These are phyloP conservation scores for Tanytarsus gracilentus DNA, from an alignment of 2,888 invertebrate species.

Conservation along the genomic window DNA sequence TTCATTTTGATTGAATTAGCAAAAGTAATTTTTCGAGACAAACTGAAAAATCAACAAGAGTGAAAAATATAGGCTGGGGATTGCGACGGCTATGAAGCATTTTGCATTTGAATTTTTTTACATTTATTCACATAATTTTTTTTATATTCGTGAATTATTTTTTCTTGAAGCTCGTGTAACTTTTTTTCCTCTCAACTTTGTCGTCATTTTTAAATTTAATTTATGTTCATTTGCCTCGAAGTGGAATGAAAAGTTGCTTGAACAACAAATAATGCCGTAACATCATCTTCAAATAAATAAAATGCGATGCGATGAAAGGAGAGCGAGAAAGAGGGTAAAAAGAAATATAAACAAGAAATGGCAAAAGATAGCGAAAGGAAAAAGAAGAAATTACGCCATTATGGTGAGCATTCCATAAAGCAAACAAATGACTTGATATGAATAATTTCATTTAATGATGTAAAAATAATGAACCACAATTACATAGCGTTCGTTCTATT, in stretches of 20 bases:
- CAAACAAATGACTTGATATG: conserved; percentile 15
- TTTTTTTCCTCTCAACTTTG: no score
- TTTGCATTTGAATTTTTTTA: no score
- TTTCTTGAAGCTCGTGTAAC: no score
- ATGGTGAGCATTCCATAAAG: conserved; percentile 1
- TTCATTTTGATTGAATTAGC: no score
- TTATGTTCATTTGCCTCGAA: conserved; percentile 7
- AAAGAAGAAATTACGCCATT: background rate
- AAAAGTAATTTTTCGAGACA: no score
- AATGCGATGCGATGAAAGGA: background rate
- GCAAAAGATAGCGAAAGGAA: background rate
- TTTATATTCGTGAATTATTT: no score
- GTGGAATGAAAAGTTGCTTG: background rate
- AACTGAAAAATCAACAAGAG: no score
- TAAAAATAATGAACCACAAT: conserved; percentile 22
- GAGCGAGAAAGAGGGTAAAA: background rate
- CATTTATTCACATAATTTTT: no score
- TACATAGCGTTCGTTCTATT: conserved; percentile 3
- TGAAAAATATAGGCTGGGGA: no score
- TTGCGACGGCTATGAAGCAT: no score
- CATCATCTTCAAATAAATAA: background rate
- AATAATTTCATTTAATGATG: conserved; percentile 17
- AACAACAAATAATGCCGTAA: no score
- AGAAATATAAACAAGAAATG: background rate
- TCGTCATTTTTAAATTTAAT: conserved; percentile 18